Conservation (phyloP, 1,140 invertebrate genomes). For the Brachionus manjavacas region DNA sequence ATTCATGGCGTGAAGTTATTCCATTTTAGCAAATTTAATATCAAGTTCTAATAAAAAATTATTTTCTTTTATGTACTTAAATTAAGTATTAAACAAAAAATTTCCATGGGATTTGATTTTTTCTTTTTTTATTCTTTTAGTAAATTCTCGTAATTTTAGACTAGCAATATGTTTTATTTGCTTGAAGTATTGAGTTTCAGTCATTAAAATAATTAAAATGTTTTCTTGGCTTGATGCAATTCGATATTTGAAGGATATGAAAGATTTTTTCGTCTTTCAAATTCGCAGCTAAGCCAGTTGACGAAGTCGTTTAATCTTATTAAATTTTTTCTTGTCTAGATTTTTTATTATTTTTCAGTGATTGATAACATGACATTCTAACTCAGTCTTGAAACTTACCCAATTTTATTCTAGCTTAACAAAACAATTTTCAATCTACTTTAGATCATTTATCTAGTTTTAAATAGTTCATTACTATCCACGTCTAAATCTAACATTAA, state of each 20-base stretch:
- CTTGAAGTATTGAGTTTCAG: neutral
- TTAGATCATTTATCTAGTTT: no score
- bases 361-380: neutral
- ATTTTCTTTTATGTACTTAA: neutral
- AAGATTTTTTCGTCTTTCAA: neutral
- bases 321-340: neutral
- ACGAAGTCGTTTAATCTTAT: neutral
- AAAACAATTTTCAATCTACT: no score
- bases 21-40: neutral
- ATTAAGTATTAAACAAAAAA: neutral
- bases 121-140: neutral
- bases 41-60: neutral
- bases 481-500: no score
- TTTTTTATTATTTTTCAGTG: neutral
- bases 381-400: no score
- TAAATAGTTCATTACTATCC: no score
- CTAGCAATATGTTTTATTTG: neutral
- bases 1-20: neutral
- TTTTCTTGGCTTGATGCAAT: neutral
- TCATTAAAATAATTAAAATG: neutral
- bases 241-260: neutral
- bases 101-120: neutral
- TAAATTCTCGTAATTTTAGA: neutral
- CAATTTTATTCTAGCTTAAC: no score
- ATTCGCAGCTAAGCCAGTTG: neutral